A percentile compares a stretch with the other conserved stretches of the same genome.
These are phyloP conservation scores for Tympanuchus pallidicinctus DNA, from an alignment of 2,113 vertebrate genomes.

Conservation along the genomic window DNA sequence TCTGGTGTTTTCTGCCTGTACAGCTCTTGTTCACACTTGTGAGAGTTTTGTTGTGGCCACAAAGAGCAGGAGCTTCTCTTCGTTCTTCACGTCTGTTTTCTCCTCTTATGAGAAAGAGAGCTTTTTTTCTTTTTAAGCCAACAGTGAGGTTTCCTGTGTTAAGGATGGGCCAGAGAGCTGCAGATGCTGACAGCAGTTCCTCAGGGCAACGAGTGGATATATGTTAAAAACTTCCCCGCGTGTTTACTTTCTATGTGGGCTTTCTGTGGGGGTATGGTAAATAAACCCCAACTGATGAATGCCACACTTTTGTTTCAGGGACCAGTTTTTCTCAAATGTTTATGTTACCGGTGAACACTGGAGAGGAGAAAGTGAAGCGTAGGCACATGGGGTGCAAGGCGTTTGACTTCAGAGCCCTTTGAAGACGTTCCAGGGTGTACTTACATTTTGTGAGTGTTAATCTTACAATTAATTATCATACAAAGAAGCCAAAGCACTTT, in stretches of 20 bases:
- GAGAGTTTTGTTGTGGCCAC: background rate
- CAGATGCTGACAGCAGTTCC: no score
- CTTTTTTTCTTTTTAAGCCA: background rate
- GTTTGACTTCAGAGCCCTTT: background rate
- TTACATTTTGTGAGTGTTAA: background rate
- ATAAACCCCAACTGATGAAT: background rate
- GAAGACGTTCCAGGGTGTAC: background rate
- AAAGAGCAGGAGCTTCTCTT: background rate
- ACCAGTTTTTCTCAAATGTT: background rate
- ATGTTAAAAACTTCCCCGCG: rapidly evolving
- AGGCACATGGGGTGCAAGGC: rapidly evolving
- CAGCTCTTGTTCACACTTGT: rapidly evolving
- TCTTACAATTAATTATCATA: background rate
- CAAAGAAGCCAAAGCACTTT: background rate
- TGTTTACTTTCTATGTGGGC: rapidly evolving
- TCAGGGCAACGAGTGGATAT: no score
- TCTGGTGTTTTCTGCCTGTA: rapidly evolving
- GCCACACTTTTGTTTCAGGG: rapidly evolving
- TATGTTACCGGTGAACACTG: background rate
- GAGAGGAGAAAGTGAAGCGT: background rate
- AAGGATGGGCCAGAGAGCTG: rapidly evolving
- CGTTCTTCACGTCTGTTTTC: background rate
- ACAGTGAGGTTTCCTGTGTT: background rate
- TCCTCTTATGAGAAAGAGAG: background rate
- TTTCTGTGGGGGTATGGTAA: background rate